phyloP scores from a whole-genome alignment of 2,888 invertebrate genomes.

The Thymelicus sylvestris region DNA sequence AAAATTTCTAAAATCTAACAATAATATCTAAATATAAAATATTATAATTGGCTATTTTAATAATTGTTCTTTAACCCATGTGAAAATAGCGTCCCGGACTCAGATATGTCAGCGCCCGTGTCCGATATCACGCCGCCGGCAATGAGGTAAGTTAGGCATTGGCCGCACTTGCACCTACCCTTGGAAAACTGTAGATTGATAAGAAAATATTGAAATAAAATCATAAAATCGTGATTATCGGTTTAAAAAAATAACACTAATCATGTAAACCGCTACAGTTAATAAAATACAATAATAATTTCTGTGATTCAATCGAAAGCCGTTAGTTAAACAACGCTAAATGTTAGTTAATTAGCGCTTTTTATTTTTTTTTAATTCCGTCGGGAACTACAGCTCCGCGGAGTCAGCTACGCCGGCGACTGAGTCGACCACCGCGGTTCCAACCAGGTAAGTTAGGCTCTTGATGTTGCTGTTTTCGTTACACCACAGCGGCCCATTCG shows the following conservation, averaged over 20 bases:
- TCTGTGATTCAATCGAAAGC: not conserved
- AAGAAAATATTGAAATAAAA: too few species aligned
- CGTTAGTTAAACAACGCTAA: slow-evolving; percentile 1
- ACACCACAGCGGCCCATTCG: not conserved
- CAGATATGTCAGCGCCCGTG: slow-evolving; percentile 1
- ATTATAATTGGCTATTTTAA: not conserved
- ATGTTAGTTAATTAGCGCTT: slow-evolving; percentile 8
- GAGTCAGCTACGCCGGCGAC: slow-evolving; percentile 13
- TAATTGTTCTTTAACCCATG: slow-evolving; percentile 1
- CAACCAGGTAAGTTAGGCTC: slow-evolving; percentile 48
- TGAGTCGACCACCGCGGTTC: slow-evolving; percentile 43
- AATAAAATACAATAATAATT: too few species aligned
- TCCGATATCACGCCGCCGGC: not conserved
- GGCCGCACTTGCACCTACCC: not conserved
- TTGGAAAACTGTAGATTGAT: not conserved
- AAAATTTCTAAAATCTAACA: not conserved
- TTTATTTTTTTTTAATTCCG: not conserved
- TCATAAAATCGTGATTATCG: too few species aligned
- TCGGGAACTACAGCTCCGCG: slow-evolving; percentile 7
- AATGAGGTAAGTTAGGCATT: slow-evolving; percentile 20
- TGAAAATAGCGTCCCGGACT: not conserved
- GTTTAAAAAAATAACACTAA: too few species aligned
- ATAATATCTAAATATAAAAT: not conserved
- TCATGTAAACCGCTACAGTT: too few species aligned
- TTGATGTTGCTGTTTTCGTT: not conserved